Evolutionary conservation across 2,797 vertebrate species (phyloP).

Genomic region (Microctenopoma lineatum): DNA sequence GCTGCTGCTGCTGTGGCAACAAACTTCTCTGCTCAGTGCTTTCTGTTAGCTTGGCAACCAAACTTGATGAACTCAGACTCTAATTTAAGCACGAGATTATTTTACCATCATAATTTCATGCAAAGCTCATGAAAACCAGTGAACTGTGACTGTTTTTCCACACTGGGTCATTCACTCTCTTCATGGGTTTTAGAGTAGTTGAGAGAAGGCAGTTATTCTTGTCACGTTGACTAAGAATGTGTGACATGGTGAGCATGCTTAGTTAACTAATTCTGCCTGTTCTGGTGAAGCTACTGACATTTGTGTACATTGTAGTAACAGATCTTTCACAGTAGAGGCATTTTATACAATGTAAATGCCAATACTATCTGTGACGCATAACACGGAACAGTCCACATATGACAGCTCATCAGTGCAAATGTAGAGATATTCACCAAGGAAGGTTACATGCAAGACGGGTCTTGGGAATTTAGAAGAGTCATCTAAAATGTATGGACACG

Average conservation of each 20-base stretch:
- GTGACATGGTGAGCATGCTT: slow-evolving; percentile 19
- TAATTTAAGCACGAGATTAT: slow-evolving; percentile 42
- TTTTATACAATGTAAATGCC: neutral
- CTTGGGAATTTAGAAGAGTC: too few species aligned
- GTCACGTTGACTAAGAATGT: slow-evolving; percentile 21
- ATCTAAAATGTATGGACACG: neutral
- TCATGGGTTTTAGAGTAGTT: slow-evolving; percentile 17
- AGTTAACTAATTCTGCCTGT: slow-evolving; percentile 13
- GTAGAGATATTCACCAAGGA: neutral
- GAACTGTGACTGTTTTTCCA: slow-evolving; percentile 52
- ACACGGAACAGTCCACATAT: neutral
- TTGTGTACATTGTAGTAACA: neutral
- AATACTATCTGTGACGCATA: neutral
- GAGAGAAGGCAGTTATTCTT: slow-evolving; percentile 25
- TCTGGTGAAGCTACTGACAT: too few species aligned
- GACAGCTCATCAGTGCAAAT: neutral
- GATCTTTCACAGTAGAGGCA: neutral
- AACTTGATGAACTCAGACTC: slow-evolving; percentile 56
- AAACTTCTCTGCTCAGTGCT: slow-evolving; percentile 55
- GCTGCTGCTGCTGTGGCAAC: slow-evolving; percentile 71
- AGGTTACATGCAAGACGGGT: neutral
- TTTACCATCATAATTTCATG: slow-evolving; percentile 48
- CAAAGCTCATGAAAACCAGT: slow-evolving; percentile 45
- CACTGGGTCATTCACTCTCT: slow-evolving; percentile 35
- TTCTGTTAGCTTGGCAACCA: slow-evolving; percentile 54